These are phyloP conservation scores for Eilema griseolum DNA, from an alignment of 2,888 invertebrate species.

Conservation along the genomic window DNA sequence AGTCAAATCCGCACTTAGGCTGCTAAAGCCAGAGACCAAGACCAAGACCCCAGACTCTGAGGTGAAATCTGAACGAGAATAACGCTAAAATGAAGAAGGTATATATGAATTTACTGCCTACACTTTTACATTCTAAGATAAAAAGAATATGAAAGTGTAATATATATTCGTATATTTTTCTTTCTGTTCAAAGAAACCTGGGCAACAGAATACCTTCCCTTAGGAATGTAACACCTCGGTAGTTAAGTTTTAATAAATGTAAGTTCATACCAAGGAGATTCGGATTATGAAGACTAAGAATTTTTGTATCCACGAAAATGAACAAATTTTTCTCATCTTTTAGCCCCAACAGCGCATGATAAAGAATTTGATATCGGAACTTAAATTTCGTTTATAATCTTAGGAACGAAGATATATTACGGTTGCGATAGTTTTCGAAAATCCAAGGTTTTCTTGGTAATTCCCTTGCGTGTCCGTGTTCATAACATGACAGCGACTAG, in stretches of 20 bases:
- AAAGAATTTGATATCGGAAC: slow-evolving; percentile 12
- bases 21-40: too few species aligned
- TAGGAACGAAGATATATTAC: slow-evolving; percentile 34
- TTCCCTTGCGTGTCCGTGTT: slow-evolving; percentile 52
- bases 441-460: slow-evolving; percentile 46
- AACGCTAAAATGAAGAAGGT: too few species aligned
- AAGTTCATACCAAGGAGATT: too few species aligned
- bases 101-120: too few species aligned
- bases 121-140: background rate
- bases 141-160: background rate
- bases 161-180: background rate
- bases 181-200: background rate
- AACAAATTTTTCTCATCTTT: background rate
- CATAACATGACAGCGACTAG: slow-evolving; percentile 56
- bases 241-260: too few species aligned
- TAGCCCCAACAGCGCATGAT: background rate
- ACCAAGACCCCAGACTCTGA: too few species aligned
- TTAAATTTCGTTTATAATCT: slow-evolving; percentile 26
- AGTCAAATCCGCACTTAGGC: too few species aligned
- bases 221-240: background rate
- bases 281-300: background rate
- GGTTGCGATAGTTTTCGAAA: slow-evolving; percentile 36
- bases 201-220: background rate
- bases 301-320: background rate
- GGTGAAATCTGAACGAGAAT: too few species aligned